These are phyloP conservation scores for Enteromius unitaeniatus DNA, from an alignment of 2,797 vertebrate genomes.

Conservation along the genomic window DNA sequence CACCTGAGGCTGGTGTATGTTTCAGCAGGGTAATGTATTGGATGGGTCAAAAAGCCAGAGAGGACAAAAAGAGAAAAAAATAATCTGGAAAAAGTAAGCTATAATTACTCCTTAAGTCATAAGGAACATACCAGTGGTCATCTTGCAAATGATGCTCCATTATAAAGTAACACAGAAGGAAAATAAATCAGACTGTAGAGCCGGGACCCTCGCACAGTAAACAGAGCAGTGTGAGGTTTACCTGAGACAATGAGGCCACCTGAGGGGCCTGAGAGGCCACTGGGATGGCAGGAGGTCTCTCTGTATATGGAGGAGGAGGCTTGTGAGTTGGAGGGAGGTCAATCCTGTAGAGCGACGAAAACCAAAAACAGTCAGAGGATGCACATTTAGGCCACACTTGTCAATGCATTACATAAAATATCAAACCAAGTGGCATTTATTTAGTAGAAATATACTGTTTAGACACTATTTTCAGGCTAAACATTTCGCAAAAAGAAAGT, in stretches of 20 bases:
- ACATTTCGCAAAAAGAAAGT: not conserved
- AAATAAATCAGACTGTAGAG: constrained; percentile 24
- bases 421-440: not conserved
- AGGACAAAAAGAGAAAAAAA: constrained; percentile 26
- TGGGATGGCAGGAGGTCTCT: constrained; percentile 73
- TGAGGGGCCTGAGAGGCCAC: constrained; percentile 73
- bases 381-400: not conserved
- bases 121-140: constrained; percentile 32
- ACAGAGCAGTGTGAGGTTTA: constrained; percentile 55
- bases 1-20: constrained; percentile 11
- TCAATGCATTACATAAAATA: not conserved
- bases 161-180: constrained; percentile 3
- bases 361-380: constrained; percentile 6
- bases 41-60: constrained; percentile 11
- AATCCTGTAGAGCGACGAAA: constrained; percentile 70
- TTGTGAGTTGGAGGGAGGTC: constrained; percentile 84
- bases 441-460: not conserved
- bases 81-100: constrained; percentile 27
- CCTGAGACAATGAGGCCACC: constrained; percentile 69
- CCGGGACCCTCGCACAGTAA: not conserved
- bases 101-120: constrained; percentile 41
- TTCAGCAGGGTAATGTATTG: not conserved
- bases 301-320: constrained; percentile 77
- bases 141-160: constrained; percentile 2
- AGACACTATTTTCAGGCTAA: constrained; percentile 12